Base-by-base conservation (phyloP, 2,797 vertebrate genomes). In the Tamandua tetradactyla region DNA sequence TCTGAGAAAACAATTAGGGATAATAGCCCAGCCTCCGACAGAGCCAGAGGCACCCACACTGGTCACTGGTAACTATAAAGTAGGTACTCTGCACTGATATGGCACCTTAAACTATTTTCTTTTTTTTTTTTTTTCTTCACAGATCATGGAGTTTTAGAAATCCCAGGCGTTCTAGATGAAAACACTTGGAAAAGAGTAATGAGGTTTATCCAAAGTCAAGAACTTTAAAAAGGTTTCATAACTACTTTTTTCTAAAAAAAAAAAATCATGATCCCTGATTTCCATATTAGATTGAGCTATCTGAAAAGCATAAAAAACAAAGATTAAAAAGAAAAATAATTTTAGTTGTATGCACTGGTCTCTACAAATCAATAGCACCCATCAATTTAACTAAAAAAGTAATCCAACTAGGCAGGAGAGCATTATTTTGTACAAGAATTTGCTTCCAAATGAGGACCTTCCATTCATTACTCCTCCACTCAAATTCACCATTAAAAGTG, bases 241-340 rank as follows among this genome's bases (percentile, higher is more conserved):
- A 91, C 71, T 35, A 86, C 8, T 81, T 85, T 85, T 74, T 59
- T 52, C 49, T 89, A 57, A 93, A 94, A 76, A 93, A 94, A 76
- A 83, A 76, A 83, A 59, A 82, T 68, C 32, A 42, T 44, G 81
- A 37, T 5, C 17, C 17, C 22, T 71, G 20, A 62, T 76, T 81
- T 79, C 37, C 25, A 94, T 25, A 82, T 1, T 86, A 59, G 37
- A 32, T 52, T 83, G 35, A 68, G 17, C 32, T 74, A 76, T 44
- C 68, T 90, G 52, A 47, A 92, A 87, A 62, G 35, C 9, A 74
- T 42, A 44, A 61, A 89, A 91, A 5, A n/a, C n/a, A n/a, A n/a
- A n/a, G n/a, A n/a, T n/a, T n/a, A n/a, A n/a, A n/a, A n/a, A n/a
- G n/a, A n/a, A 87, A 87, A 74, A 81, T 2, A 35, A 52, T 14